These are phyloP conservation scores for Rissa tridactyla DNA, from an alignment of 2,113 vertebrate genomes.

Conservation along the genomic window DNA sequence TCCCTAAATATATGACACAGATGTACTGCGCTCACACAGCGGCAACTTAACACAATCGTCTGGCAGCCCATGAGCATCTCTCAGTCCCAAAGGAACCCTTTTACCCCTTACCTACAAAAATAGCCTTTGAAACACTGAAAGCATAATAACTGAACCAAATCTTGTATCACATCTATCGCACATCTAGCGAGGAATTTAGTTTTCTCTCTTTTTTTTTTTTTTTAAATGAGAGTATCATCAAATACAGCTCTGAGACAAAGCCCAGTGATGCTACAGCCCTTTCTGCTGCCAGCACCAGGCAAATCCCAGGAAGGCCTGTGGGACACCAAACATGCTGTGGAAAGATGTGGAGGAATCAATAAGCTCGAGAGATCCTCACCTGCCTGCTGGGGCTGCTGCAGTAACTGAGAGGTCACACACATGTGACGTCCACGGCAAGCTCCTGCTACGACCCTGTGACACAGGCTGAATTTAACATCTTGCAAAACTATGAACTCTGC, in stretches of 20 bases:
- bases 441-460: rapidly evolving
- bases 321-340: not conserved
- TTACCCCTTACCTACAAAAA: not conserved
- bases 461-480: not conserved
- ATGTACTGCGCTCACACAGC: not conserved
- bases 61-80: not conserved
- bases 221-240: not conserved
- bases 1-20: not conserved
- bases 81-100: not conserved
- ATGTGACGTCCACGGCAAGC: not conserved
- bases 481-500: not conserved
- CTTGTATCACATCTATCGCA: not conserved
- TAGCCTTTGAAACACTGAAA: not conserved
- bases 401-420: not conserved
- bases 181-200: rapidly evolving
- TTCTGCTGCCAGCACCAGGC: not conserved
- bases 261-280: not conserved
- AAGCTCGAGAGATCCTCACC: not conserved
- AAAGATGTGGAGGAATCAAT: not conserved
- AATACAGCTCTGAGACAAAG: not conserved
- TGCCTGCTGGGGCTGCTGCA: not conserved
- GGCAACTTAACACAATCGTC: not conserved
- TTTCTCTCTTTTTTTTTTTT: not conserved
- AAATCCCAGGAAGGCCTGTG: rapidly evolving
- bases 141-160: not conserved